A percentile compares a stretch with the other conserved stretches of the same genome.
These are phyloP conservation scores for Ptychoptera contaminata DNA, from an alignment of 2,888 invertebrate genomes.

Conservation along the genomic window DNA sequence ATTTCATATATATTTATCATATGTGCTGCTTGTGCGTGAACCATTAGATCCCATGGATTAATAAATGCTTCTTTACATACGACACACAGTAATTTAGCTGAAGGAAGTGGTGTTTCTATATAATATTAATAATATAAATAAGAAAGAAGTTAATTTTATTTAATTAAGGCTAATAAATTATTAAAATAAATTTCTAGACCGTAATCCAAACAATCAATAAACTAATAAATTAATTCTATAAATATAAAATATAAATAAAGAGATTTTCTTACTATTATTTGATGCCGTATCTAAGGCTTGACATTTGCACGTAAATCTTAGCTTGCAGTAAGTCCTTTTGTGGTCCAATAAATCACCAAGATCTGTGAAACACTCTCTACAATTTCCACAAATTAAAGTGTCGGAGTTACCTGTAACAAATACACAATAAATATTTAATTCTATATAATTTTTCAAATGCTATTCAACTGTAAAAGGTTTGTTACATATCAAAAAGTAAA, in stretches of 20 bases:
- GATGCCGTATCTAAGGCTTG: slow-evolving; percentile 34
- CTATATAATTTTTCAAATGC: too few species aligned
- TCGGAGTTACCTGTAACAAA: slow-evolving; percentile 46
- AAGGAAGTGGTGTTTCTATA: slow-evolving; percentile 25
- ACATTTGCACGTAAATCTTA: slow-evolving; percentile 56
- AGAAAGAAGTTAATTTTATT: not conserved
- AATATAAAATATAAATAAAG: not conserved
- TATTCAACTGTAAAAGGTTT: too few species aligned
- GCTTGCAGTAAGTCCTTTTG: slow-evolving; percentile 55
- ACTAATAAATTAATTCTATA: not conserved
- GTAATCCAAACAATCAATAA: not conserved
- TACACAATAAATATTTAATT: too few species aligned
- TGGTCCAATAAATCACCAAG: slow-evolving; percentile 58
- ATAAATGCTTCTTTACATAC: slow-evolving; percentile 49
- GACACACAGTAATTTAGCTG: slow-evolving; percentile 41
- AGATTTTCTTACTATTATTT: slow-evolving; percentile 23
- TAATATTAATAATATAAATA: slow-evolving; percentile 1
- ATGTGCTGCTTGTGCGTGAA: slow-evolving; percentile 51
- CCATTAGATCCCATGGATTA: slow-evolving; percentile 54
- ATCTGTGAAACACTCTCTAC: slow-evolving; percentile 57
- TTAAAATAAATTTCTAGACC: slow-evolving; percentile 6
- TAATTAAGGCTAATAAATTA: slow-evolving; percentile 6
- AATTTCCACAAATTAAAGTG: slow-evolving; percentile 64
- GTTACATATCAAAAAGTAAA: too few species aligned
- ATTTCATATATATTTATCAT: slow-evolving; percentile 54